Percentiles rank a stretch among this genome's conserved stretches.
Conservation (phyloP, 2,888 invertebrate species). For the Clitarchus hookeri region DNA sequence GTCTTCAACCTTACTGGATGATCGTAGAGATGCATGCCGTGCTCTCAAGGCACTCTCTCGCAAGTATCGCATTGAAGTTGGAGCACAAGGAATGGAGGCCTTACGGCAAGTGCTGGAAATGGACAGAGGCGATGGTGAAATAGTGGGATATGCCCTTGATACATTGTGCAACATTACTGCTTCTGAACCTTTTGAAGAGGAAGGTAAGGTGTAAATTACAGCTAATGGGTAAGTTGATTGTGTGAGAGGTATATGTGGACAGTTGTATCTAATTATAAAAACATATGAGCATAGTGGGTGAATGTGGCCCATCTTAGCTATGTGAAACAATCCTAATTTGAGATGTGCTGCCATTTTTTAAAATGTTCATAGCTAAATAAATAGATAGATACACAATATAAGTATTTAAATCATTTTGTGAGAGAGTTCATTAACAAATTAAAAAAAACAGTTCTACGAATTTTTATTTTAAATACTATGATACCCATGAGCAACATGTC, state of each 20-base stretch:
- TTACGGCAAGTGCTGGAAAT: conserved; percentile 77
- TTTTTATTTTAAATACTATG: too few species aligned
- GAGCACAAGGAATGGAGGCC: conserved; percentile 88
- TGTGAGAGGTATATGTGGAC: background rate
- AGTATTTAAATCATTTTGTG: too few species aligned
- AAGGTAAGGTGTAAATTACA: conserved; percentile 45
- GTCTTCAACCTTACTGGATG: conserved; percentile 91
- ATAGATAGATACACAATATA: too few species aligned
- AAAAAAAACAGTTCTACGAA: too few species aligned
- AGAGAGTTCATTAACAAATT: too few species aligned
- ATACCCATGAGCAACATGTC: too few species aligned
- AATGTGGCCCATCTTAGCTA: too few species aligned
- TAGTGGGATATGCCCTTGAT: conserved; percentile 88
- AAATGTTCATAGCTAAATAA: too few species aligned
- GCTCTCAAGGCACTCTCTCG: conserved; percentile 89
- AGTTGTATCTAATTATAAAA: too few species aligned
- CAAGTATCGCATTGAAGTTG: conserved; percentile 94
- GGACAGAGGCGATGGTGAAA: conserved; percentile 90
- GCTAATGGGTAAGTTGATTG: background rate
- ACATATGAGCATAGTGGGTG: too few species aligned
- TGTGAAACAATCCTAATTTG: too few species aligned
- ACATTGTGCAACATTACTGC: conserved; percentile 90
- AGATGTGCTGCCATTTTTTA: too few species aligned
- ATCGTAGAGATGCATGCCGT: conserved; percentile 93
- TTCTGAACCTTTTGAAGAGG: conserved; percentile 70